Percentiles rank a stretch among this genome's conserved stretches.
Evolutionary conservation across 2,113 vertebrate species (phyloP).

Genomic region (Thalassoma bifasciatum): DNA sequence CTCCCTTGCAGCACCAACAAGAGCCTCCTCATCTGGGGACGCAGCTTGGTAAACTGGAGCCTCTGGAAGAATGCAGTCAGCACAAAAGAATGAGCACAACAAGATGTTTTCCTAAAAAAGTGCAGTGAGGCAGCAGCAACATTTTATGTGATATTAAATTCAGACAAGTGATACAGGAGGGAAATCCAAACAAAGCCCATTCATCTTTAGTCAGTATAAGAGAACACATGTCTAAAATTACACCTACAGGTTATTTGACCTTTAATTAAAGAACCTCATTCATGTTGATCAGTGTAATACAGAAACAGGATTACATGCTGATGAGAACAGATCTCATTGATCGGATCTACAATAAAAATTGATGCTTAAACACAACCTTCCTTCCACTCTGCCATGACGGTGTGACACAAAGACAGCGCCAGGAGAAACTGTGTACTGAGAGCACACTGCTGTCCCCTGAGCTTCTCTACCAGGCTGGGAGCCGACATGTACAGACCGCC

Average conservation of each 20-base stretch:
- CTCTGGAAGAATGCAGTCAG: constrained; percentile 71
- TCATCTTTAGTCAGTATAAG: not conserved
- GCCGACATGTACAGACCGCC: constrained; percentile 76
- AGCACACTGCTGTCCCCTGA: constrained; percentile 60
- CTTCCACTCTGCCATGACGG: constrained; percentile 89
- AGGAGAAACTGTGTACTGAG: constrained; percentile 87
- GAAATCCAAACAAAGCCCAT: not conserved
- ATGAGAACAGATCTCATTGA: not conserved
- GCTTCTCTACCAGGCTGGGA: constrained; percentile 69
- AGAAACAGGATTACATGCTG: not conserved
- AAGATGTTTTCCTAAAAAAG: not conserved
- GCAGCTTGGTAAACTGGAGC: constrained; percentile 90
- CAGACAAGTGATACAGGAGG: not conserved
- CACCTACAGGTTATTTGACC: not conserved
- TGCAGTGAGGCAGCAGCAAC: not conserved
- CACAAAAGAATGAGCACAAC: constrained; percentile 11
- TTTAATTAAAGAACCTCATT: constrained; percentile 2
- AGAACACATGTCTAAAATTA: not conserved
- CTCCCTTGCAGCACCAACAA: constrained; percentile 89
- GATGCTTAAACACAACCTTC: constrained; percentile 59
- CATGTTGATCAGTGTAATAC: not conserved
- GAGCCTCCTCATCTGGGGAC: constrained; percentile 92
- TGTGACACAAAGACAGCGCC: constrained; percentile 92
- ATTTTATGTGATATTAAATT: not conserved
- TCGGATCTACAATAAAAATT: not conserved